Evolutionary conservation across 2,113 vertebrate genomes (phyloP), one percentile per base, ranked within the genome.

Genomic region (Oreochromis aureus): DNA sequence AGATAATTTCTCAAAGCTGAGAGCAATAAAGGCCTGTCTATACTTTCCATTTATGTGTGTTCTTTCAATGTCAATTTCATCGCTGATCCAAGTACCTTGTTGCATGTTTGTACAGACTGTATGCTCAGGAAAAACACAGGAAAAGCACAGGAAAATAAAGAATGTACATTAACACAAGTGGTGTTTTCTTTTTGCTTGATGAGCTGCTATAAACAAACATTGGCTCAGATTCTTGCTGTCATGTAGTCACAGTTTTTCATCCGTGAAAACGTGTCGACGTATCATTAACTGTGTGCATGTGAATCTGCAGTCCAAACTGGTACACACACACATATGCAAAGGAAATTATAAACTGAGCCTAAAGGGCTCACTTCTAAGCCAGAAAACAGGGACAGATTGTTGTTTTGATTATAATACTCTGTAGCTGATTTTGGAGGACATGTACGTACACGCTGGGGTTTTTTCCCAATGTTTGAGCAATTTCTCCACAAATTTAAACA

Each of bases 381-480:
- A 78, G 24, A 32, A 48, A 51, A 11, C 24, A 12, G 18, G 15
- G 10, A 51, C 1, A 12, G 24, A 78, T 1, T 1, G 44, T 10
- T 51, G 24, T 19, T 78, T 51, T 78, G 24, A 51, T 78, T 51
- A 32, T 32, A 19, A 19, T 76, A 76, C 71, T 48, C 44, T 48
- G 44, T 48, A 32, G 24, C 32, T 76, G 24, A 46, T 18, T 4
- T 46, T 76, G 71, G 24, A 76, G 24, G 24, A 78, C 44, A 30
- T 11, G 13, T 76, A 76, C 2, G 9, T 76, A 32, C 71, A 32
- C 0, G 4, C 41, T 76, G 19, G 10, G 0, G 0, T 0, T 0
- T 76, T 19, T 2, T 0, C 5, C 24, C 10, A 78, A 48, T 11
- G 24, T 48, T 76, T 76, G 22, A 32, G 9, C 4, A 48, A 48